A percentile compares a stretch with the other conserved stretches of the same genome.
These are phyloP conservation scores for Calephelis perditalis DNA, from an alignment of 2,888 invertebrate species.

Conservation along the genomic window DNA sequence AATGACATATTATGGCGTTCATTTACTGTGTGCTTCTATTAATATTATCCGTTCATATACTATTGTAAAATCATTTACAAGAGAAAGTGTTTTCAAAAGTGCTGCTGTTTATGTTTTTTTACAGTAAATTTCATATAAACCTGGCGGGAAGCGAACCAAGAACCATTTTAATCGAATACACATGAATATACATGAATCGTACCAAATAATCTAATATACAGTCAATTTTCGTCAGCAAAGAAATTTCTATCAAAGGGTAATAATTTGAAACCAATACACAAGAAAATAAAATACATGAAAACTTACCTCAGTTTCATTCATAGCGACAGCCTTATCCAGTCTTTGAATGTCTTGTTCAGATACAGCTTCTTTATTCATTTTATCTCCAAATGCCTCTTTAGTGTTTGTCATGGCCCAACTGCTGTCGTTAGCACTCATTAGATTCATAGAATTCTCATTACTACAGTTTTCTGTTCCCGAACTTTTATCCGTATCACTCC, in stretches of 20 bases:
- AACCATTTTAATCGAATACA: no score
- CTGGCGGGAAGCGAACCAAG: no score
- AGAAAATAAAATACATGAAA: conserved; percentile 8
- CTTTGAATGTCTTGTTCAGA: conserved; percentile 36
- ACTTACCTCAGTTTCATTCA: conserved; percentile 55
- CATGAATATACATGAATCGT: no score
- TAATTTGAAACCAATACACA: neutral
- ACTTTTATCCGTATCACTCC: conserved; percentile 56
- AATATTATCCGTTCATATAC: no score
- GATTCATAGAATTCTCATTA: conserved; percentile 66
- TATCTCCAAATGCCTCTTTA: conserved; percentile 54
- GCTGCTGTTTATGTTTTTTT: no score
- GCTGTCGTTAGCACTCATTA: conserved; percentile 57
- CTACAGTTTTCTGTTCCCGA: conserved; percentile 61
- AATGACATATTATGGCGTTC: no score
- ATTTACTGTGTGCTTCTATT: no score
- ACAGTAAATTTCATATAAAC: no score
- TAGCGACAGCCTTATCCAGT: conserved; percentile 56
- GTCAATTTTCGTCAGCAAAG: no score
- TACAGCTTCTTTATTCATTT: conserved; percentile 47
- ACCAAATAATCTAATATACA: no score
- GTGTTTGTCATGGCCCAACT: conserved; percentile 57
- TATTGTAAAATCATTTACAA: no score
- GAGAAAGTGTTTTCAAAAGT: no score
- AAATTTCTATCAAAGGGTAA: neutral